phyloP scores from a whole-genome alignment of 1,140 invertebrate species.

The Eueides isabella region DNA sequence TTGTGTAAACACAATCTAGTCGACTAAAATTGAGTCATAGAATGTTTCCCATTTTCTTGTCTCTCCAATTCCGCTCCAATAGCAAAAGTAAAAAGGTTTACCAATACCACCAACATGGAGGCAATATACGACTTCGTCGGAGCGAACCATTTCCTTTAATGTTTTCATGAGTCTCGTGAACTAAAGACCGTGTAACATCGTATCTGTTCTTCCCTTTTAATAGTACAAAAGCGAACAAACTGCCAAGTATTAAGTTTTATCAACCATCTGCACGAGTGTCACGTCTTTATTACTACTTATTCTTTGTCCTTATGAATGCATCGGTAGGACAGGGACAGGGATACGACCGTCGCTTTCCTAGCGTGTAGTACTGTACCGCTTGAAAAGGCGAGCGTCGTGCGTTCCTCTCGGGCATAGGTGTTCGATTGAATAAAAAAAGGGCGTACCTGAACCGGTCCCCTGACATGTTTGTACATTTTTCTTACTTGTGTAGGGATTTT shows the following conservation, averaged over 20 bases:
- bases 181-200: slow-evolving; percentile 76
- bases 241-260: slow-evolving; percentile 79
- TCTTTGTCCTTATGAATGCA: slow-evolving; percentile 77
- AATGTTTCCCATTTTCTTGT: slow-evolving; percentile 75
- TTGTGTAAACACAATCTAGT: slow-evolving; percentile 64
- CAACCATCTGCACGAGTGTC: slow-evolving; percentile 79
- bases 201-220: slow-evolving; percentile 78
- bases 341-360: slow-evolving; percentile 54
- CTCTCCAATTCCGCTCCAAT: slow-evolving; percentile 69
- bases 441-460: slow-evolving; percentile 76
- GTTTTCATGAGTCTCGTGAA: slow-evolving; percentile 75
- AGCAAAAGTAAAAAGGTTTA: slow-evolving; percentile 69
- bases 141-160: slow-evolving; percentile 73
- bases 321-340: slow-evolving; percentile 48
- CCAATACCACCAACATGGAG: slow-evolving; percentile 69
- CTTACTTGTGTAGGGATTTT: slow-evolving; percentile 69
- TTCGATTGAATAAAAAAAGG: slow-evolving; percentile 77
- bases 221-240: slow-evolving; percentile 72
- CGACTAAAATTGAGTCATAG: slow-evolving; percentile 74
- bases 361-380: slow-evolving; percentile 52
- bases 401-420: slow-evolving; percentile 72
- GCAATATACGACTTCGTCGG: slow-evolving; percentile 65
- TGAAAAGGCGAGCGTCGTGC: slow-evolving; percentile 55
- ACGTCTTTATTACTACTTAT: slow-evolving; percentile 81
- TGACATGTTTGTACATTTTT: slow-evolving; percentile 79